A percentile compares a stretch with the other conserved stretches of the same genome.
phyloP scores from a whole-genome alignment of 1,140 invertebrate genomes.

The Pseudobourletiella spinata region DNA sequence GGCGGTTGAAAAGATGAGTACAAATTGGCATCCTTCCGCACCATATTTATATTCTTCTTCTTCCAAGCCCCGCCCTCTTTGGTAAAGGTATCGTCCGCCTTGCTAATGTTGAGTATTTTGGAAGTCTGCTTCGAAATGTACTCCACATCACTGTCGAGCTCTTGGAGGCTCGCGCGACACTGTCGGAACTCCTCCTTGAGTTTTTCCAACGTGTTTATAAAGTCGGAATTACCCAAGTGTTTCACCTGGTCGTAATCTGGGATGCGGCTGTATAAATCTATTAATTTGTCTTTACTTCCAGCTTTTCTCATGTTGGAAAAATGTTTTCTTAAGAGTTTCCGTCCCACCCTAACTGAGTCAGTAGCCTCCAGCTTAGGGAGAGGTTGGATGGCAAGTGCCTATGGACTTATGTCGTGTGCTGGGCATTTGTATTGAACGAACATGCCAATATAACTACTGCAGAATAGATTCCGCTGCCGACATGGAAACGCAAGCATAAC shows the following conservation, averaged over 20 bases:
- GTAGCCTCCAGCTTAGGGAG: too few species aligned
- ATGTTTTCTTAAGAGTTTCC: too few species aligned
- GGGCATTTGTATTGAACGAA: too few species aligned
- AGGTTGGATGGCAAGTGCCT: too few species aligned
- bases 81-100: neutral
- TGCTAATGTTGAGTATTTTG: slow-evolving; percentile 12
- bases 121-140: slow-evolving; percentile 10
- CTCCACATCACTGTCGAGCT: slow-evolving; percentile 22
- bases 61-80: neutral
- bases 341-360: too few species aligned
- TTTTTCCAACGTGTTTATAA: slow-evolving; percentile 30
- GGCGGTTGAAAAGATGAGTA: neutral
- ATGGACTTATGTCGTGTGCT: too few species aligned
- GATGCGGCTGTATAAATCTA: slow-evolving; percentile 26
- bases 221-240: slow-evolving; percentile 34
- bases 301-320: too few species aligned
- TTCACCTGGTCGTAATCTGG: slow-evolving; percentile 33
- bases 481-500: too few species aligned
- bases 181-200: slow-evolving; percentile 33
- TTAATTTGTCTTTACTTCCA: too few species aligned
- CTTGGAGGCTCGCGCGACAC: slow-evolving; percentile 20
- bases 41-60: neutral
- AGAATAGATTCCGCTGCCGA: too few species aligned
- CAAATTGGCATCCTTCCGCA: neutral
- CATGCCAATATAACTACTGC: too few species aligned